These are phyloP conservation scores for Anoplius nigerrimus DNA, from an alignment of 2,888 invertebrate genomes.

Conservation along the genomic window DNA sequence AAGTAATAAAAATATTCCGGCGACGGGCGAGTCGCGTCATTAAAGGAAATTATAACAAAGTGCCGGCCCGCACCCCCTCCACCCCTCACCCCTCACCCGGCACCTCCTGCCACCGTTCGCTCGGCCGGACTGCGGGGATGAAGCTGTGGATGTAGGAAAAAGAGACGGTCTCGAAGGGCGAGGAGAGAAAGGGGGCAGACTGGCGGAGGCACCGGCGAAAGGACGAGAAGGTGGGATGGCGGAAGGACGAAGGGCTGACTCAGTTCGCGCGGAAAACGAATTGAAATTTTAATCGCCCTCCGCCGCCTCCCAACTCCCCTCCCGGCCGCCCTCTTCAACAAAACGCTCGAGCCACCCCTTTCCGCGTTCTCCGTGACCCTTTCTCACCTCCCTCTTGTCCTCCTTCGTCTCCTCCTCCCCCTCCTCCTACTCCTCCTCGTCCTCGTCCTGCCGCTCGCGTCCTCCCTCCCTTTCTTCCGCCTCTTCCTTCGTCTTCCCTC, in stretches of 20 bases:
- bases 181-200: slow-evolving; percentile 22
- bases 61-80: slow-evolving; percentile 54
- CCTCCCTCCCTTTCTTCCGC: slow-evolving; percentile 9
- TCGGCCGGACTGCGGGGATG: slow-evolving; percentile 25
- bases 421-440: slow-evolving; percentile 1
- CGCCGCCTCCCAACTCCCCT: slow-evolving; percentile 37
- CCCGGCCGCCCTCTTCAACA: slow-evolving; percentile 28
- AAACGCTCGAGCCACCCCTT: slow-evolving; percentile 44
- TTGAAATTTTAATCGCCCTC: slow-evolving; percentile 67
- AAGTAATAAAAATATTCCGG: slow-evolving; percentile 60
- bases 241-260: slow-evolving; percentile 58
- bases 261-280: slow-evolving; percentile 65
- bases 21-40: slow-evolving; percentile 49
- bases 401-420: slow-evolving; percentile 15
- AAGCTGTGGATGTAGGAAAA: slow-evolving; percentile 11
- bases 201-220: slow-evolving; percentile 40
- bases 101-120: too few relatives aligned
- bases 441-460: not conserved
- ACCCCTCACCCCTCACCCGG: too few relatives aligned
- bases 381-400: slow-evolving; percentile 22
- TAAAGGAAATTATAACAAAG: slow-evolving; percentile 67
- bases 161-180: slow-evolving; percentile 18
- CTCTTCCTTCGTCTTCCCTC: slow-evolving; percentile 7
- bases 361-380: slow-evolving; percentile 31
- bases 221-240: slow-evolving; percentile 42